Base-by-base conservation (phyloP, 2,113 vertebrate species). In the Calcarius ornatus region DNA sequence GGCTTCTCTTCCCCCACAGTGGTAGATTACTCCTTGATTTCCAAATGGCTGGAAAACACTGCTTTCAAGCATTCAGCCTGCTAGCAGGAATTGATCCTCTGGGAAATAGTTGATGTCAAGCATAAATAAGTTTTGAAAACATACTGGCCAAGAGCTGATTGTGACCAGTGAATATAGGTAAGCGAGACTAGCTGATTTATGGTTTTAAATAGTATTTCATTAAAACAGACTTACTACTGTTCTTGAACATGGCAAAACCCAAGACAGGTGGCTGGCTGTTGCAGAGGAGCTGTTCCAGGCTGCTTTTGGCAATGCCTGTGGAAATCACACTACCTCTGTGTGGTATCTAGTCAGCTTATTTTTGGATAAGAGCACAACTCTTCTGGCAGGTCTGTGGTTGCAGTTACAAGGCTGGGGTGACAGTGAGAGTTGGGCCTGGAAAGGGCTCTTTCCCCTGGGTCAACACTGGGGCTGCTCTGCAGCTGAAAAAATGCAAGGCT, bases 261-360 rank as follows among this genome's bases (percentile, higher is more conserved):
- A 33, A 30, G 65, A 3, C 11, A n/a, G 12, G 66, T 45, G 37
- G 7, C 40, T 84, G 60, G 7, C 43, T 69, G 31, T n/a, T 65
- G 18, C 2, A 4, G 4, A 21, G 28, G 25, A 79, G 11, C 11
- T 17, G 5, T 48, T 79, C 54, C 24, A 51, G 31, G 19, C 4
- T 82, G 21, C 42, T 80, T 81, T 82, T 18, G 20, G 45, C 43
- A 72, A 25, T 11, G n/a, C 63, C 21, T 40, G 19, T 7, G 63
- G 50, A 59, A 84, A 69, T 35, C 10, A 0, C 0, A 0, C 43
- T 51, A 31, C 31, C 30, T 66, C 61, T 35, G 16, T 45, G n/a
- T 48, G 45, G 5, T 72, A 48, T 64, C 65, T 51, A 15, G 51
- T 84, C 57, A 65, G 57, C 8, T 65, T 35, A 22, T 12, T 65